Conservation (phyloP, 2,113 vertebrate genomes). For the Hypocryptadius cinnamomeus region DNA sequence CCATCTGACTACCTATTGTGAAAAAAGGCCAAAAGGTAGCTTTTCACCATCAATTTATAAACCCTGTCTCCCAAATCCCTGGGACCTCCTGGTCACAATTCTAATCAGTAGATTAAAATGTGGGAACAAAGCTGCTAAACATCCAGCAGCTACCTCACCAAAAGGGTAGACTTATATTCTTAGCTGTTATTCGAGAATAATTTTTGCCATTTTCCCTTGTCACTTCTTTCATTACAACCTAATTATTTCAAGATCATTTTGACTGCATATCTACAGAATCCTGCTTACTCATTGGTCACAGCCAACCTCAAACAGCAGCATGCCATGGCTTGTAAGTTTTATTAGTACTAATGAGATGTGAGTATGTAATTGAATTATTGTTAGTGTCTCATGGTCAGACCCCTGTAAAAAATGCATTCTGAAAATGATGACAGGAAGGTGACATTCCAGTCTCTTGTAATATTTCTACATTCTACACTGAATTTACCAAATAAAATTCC, state of each 20-base stretch:
- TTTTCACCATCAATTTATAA: background rate
- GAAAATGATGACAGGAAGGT: background rate
- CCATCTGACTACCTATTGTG: background rate
- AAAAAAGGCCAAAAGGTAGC: constrained; percentile 3
- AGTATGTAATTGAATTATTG: background rate
- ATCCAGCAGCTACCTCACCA: background rate
- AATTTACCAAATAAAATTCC: background rate
- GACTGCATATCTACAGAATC: background rate
- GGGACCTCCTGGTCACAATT: background rate
- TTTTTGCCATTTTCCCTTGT: background rate
- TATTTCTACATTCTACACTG: background rate
- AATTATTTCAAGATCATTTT: background rate
- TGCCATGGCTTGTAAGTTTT: background rate
- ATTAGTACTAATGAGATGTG: constrained; percentile 12
- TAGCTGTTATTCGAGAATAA: background rate
- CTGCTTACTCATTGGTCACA: background rate
- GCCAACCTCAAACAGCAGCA: background rate
- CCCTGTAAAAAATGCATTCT: background rate
- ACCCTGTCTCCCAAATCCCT: background rate
- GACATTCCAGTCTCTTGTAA: background rate
- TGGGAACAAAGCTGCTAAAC: background rate
- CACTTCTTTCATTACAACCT: background rate
- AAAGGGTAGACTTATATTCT: background rate
- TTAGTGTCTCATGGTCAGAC: background rate
- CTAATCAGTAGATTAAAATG: background rate